phyloP scores from a whole-genome alignment of 2,888 invertebrate species.

The Caenorhabditis imperialis region DNA sequence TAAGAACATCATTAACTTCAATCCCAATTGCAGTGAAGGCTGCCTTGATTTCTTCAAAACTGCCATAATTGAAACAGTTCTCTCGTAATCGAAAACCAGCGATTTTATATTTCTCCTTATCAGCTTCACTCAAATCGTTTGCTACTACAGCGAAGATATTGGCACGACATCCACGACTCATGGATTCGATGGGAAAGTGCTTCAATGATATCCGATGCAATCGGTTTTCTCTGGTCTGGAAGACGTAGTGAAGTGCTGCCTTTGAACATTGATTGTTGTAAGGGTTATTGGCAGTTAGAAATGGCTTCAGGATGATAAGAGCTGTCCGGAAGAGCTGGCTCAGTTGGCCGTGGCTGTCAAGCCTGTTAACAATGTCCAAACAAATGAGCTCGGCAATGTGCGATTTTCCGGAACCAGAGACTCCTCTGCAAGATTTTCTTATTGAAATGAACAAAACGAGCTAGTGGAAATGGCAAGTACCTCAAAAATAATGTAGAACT shows the following conservation, averaged over 20 bases:
- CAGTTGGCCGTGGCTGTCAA: constrained; percentile 47
- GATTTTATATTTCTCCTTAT: constrained; percentile 55
- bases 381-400: constrained; percentile 52
- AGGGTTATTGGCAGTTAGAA: constrained; percentile 54
- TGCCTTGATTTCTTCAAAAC: constrained; percentile 51
- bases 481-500: constrained; percentile 46
- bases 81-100: constrained; percentile 61
- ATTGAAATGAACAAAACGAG: background rate
- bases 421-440: constrained; percentile 43
- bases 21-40: constrained; percentile 49
- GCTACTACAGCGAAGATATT: constrained; percentile 63
- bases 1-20: constrained; percentile 47
- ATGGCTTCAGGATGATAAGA: constrained; percentile 50
- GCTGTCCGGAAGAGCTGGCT: constrained; percentile 52
- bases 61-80: constrained; percentile 53
- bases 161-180: constrained; percentile 58
- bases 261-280: constrained; percentile 56
- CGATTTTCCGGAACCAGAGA: constrained; percentile 61
- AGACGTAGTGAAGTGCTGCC: constrained; percentile 51
- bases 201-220: constrained; percentile 33
- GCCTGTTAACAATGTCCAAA: constrained; percentile 47
- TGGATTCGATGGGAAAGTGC: constrained; percentile 60
- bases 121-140: constrained; percentile 55
- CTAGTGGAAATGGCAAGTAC: too few relatives aligned
- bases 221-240: constrained; percentile 55